Percentiles rank a stretch among this genome's conserved stretches.
These are phyloP conservation scores for Dolichopus griseipennis DNA, from an alignment of 2,888 invertebrate species.

Conservation along the genomic window DNA sequence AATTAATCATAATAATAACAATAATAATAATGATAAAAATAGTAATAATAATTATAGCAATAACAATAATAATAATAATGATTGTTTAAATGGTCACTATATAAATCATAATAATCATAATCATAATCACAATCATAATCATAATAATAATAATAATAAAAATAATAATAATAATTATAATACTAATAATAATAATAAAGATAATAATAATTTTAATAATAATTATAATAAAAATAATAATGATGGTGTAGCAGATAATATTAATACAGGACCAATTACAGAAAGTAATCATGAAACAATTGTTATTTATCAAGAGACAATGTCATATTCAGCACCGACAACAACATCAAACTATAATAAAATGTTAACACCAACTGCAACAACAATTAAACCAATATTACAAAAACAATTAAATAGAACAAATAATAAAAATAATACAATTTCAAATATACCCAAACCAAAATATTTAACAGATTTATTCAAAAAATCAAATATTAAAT, in stretches of 20 bases:
- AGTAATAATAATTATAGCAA: not conserved
- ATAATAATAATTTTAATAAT: not conserved
- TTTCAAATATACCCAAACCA: not conserved
- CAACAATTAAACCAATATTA: not conserved
- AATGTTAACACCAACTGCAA: not conserved
- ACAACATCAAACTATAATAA: not conserved
- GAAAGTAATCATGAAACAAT: conserved; percentile 3
- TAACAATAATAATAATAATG: not conserved
- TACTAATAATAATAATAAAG: not conserved
- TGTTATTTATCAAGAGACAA: conserved; percentile 3
- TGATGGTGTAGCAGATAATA: too few species aligned
- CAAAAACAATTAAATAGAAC: not conserved
- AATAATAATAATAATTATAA: not conserved
- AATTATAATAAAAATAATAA: not conserved
- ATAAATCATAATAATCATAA: not conserved
- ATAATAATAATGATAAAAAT: not conserved
- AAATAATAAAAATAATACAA: not conserved
- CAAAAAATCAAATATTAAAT: not conserved
- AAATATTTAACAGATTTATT: not conserved
- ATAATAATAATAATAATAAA: not conserved
- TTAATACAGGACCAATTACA: not conserved
- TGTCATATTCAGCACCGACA: not conserved
- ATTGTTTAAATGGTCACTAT: not conserved
- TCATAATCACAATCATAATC: not conserved
- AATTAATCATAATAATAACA: conserved; percentile 7